Base-by-base conservation (phyloP, 2,888 invertebrate species). In the Hydrotaea cyrtoneurina region DNA sequence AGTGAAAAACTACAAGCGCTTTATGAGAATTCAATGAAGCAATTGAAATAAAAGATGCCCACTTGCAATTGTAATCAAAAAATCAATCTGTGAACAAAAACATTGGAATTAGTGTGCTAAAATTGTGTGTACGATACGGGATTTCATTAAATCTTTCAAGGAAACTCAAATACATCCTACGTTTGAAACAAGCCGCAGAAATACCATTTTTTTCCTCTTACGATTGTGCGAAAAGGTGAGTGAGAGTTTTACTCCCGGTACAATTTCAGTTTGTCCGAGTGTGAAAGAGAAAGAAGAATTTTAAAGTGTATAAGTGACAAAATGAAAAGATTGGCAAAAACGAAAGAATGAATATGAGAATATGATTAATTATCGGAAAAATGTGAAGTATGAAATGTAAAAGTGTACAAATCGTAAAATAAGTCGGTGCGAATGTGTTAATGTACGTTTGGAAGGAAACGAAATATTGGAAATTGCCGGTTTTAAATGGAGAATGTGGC, bases 201-300 rank as follows among this genome's bases (percentile, higher is more conserved):
- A 50, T 50, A 39, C 39, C 13, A 4, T 50, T 50, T 50, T 50
- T 13, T 13, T n/a, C n/a, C n/a, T n/a, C 50, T n/a, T 50, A 50
- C 50, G 50, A 50, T 50, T 19, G 76, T 59, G 78, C 75, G 72
- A 84, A 69, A 85, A 85, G 84, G 84, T 85, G 84, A 85, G 84
- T 85, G 69, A 69, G 69, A 69, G 69, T 69, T 69, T 19, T 43
- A 39, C 84, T 82, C 84, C 84, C 73, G 84, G 76, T 73, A 74
- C 72, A 36, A 59, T 64, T 76, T 23, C 55, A 62, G 46, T 59
- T 3, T 53, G 46, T 21, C 5, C 50, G 73, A 17, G 84, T 77
- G 82, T 85, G 73, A 85, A 66, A 81, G 79, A 82, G 84, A 84
- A 73, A 15, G 81, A 64, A 75, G 71, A 19, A 66, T 66, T 78